A percentile compares a stretch with the other conserved stretches of the same genome.
These are phyloP conservation scores for Hemichromis elongatus DNA, from an alignment of 2,113 vertebrate genomes.

Conservation along the genomic window DNA sequence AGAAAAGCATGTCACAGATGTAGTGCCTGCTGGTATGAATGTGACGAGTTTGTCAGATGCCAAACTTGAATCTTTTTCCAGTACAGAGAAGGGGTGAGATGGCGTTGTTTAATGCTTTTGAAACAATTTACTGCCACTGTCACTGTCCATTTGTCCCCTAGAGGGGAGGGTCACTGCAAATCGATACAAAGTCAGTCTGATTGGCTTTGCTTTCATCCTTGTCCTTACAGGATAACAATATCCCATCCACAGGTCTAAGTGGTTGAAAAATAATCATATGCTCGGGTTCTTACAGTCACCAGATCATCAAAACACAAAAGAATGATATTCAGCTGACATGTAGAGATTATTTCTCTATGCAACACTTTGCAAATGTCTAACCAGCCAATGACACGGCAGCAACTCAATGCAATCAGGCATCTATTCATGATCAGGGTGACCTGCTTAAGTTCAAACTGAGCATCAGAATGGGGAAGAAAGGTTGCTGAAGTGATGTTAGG, in stretches of 20 bases:
- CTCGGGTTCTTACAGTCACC: background rate
- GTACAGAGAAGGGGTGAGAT: background rate
- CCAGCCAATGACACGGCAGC: background rate
- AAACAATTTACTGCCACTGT: background rate
- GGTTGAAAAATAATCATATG: background rate
- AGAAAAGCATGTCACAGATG: background rate
- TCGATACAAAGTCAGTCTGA: background rate
- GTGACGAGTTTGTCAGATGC: background rate
- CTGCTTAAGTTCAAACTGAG: background rate
- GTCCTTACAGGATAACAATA: background rate
- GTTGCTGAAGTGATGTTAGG: background rate
- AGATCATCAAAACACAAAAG: background rate
- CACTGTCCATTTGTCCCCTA: background rate
- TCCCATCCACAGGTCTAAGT: background rate
- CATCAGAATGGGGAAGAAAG: background rate
- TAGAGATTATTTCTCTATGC: background rate
- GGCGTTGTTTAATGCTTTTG: background rate
- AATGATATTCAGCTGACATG: background rate
- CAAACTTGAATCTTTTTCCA: background rate
- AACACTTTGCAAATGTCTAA: background rate
- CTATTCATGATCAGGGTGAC: background rate
- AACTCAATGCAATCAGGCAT: background rate
- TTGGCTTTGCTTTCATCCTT: background rate
- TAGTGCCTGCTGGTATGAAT: background rate
- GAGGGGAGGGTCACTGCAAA: background rate